Percentiles rank a stretch among this genome's conserved stretches.
These are phyloP conservation scores for Horisme vitalbata DNA, from an alignment of 2,888 invertebrate genomes.

Conservation along the genomic window DNA sequence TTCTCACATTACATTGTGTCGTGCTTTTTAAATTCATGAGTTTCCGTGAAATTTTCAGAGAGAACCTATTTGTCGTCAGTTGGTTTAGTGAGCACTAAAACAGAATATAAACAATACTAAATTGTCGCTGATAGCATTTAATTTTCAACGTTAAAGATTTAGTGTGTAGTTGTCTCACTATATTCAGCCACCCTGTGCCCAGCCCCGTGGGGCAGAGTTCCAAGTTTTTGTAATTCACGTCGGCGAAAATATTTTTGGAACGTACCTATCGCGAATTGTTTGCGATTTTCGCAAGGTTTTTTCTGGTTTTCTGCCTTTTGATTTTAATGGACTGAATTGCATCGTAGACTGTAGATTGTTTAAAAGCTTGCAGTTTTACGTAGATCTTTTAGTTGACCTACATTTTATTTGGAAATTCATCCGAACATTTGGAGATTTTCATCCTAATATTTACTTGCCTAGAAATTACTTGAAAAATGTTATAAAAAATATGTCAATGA, in stretches of 20 bases:
- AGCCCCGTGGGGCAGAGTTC: constrained; percentile 33
- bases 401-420: background rate
- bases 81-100: constrained; percentile 1
- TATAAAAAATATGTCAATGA: too few relatives aligned
- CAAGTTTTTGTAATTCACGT: constrained; percentile 41
- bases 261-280: constrained; percentile 37
- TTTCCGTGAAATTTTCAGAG: too few relatives aligned
- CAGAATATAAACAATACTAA: constrained; percentile 3
- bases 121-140: constrained; percentile 6
- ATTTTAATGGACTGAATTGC: constrained; percentile 28
- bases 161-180: constrained; percentile 22
- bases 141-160: constrained; percentile 15
- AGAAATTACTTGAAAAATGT: too few relatives aligned
- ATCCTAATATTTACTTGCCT: too few relatives aligned
- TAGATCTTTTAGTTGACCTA: background rate
- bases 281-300: constrained; percentile 30
- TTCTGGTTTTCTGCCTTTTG: constrained; percentile 25
- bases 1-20: too few relatives aligned
- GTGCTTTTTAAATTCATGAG: too few relatives aligned
- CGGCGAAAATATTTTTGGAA: constrained; percentile 38
- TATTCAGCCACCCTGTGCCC: constrained; percentile 25
- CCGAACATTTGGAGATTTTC: background rate
- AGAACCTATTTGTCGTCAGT: background rate
- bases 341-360: constrained; percentile 4
- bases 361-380: background rate